Base-by-base conservation (phyloP, 2,113 vertebrate genomes). In the Bagarius yarrelli region DNA sequence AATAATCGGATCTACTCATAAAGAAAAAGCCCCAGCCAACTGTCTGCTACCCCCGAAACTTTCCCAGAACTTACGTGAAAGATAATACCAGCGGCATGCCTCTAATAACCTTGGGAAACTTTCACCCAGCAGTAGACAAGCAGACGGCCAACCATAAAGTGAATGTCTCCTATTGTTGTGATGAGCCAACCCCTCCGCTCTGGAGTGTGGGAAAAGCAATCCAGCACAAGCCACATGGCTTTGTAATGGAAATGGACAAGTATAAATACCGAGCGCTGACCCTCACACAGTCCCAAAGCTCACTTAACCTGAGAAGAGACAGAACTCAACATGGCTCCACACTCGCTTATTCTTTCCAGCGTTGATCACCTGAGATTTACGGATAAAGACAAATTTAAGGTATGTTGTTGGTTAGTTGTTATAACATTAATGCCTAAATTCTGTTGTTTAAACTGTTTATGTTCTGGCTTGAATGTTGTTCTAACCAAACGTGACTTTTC, bases 201-300 rank as follows among this genome's bases (percentile, higher is more conserved):
- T 86, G 64, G 90, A 93, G 91, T 94, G 93, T 94, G 93, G 93
- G 93, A 94, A 94, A 91, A 91, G 90, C 85, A 91, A 89, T 89
- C 81, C 86, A 84, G 88, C 88, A 89, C 89, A 81, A 88, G 89
- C 87, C 91, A 91, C 91, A 91, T 90, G 93, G 87, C 91, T 94
- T 94, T 94, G 91, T 93, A 87, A 93, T 93, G 93, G 85, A 92
- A 94, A 93, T 94, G 50, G 8, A 2, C 3, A 14, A 13, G 83
- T 93, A 93, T 94, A 93, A 92, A 93, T 85, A 89, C 56, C 86
- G 85, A 71, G 81, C 83, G 73, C 34, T 81, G 82, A 85, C 86
- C 84, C 83, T 83, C 88, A 85, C 83, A 82, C 70, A 86, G 84
- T 80, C 82, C 59, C 89, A 91, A 82, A 90, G 70, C 86, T 78